These are phyloP conservation scores for Calephelis nemesis DNA, from an alignment of 1,140 invertebrate species.

Conservation along the genomic window DNA sequence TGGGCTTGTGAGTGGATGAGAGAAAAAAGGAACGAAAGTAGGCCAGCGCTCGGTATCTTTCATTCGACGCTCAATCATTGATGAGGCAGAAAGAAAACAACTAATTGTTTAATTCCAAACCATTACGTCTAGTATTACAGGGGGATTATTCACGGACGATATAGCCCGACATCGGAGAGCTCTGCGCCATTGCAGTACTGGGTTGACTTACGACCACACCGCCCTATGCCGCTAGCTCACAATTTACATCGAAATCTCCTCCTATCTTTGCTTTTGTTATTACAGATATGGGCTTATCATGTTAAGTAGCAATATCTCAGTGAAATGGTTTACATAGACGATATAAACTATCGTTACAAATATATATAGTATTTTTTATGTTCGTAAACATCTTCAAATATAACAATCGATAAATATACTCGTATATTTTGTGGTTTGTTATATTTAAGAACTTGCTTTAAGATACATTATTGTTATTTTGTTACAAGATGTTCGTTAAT, in stretches of 20 bases:
- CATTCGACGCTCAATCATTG: constrained; percentile 52
- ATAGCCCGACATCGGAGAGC: constrained; percentile 61
- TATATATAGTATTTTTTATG: background rate
- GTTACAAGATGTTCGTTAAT: no score
- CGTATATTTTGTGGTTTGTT: no score
- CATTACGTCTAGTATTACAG: constrained; percentile 74
- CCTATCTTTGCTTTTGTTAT: constrained; percentile 18
- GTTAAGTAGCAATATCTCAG: background rate
- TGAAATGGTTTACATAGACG: background rate
- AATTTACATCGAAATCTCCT: constrained; percentile 34
- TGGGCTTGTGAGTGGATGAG: constrained; percentile 17
- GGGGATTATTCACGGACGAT: constrained; percentile 73
- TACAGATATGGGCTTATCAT: constrained; percentile 4
- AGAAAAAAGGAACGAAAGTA: constrained; percentile 27
- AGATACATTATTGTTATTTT: no score
- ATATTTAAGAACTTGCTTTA: no score
- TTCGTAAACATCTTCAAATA: no score
- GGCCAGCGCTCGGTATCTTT: constrained; percentile 37
- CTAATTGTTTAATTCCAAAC: constrained; percentile 77
- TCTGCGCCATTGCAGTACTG: constrained; percentile 43
- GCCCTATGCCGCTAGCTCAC: constrained; percentile 30
- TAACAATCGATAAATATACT: no score
- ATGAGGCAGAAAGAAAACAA: constrained; percentile 73
- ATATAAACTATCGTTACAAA: background rate
- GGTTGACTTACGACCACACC: constrained; percentile 42